Conservation (phyloP, 2,113 vertebrate genomes). For the Elgaria multicarinata region DNA sequence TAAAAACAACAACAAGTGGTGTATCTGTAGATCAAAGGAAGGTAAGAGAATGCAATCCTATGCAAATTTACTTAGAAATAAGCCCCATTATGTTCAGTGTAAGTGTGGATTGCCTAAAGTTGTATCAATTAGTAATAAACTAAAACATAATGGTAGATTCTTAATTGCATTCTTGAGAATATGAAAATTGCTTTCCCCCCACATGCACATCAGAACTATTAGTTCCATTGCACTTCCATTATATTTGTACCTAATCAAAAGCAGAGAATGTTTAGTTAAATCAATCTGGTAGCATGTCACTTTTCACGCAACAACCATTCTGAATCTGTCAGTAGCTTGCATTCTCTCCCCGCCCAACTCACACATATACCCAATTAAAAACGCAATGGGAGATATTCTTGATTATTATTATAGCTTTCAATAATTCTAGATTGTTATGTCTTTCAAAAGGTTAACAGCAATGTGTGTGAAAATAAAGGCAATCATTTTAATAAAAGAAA, state of each 20-base stretch:
- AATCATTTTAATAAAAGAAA: background rate
- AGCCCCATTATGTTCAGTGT: too few species aligned
- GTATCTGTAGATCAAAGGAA: slow-evolving; percentile 28
- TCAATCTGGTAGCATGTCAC: slow-evolving; percentile 25
- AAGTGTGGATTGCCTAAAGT: slow-evolving; percentile 14
- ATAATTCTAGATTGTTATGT: too few species aligned
- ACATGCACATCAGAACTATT: slow-evolving; percentile 5
- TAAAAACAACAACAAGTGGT: slow-evolving; percentile 32
- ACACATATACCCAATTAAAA: background rate
- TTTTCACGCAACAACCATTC: slow-evolving; percentile 15
- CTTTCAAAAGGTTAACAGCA: background rate
- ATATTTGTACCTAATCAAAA: slow-evolving; percentile 42
- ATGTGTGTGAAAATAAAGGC: background rate
- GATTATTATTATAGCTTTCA: background rate
- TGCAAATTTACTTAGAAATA: too few species aligned
- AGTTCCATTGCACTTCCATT: slow-evolving; percentile 48
- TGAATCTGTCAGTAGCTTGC: background rate
- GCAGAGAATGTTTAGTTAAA: slow-evolving; percentile 57
- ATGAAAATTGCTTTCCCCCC: slow-evolving; percentile 44
- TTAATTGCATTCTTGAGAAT: slow-evolving; percentile 50
- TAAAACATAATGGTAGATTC: slow-evolving; percentile 22
- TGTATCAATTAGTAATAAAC: slow-evolving; percentile 2
- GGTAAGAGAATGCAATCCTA: slow-evolving; percentile 24
- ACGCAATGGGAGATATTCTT: background rate
- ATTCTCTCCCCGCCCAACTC: too few species aligned